Base-by-base conservation (phyloP, 2,888 invertebrate genomes). In the Orchesellides sinensis region DNA sequence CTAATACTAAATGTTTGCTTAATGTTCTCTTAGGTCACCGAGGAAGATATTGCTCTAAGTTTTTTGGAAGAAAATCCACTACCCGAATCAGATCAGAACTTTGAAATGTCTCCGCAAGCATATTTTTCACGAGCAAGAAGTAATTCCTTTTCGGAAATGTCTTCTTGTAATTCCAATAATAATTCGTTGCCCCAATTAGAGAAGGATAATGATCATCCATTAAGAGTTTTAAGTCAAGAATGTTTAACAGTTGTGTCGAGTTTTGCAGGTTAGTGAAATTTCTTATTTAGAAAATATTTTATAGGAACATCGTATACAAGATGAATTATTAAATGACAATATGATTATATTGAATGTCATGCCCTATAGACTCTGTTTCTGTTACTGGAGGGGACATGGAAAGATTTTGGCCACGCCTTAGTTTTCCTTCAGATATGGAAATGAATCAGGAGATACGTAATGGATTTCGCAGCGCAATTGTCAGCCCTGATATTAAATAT, bases 191-290 rank as follows among this genome's bases (percentile, higher is more conserved):
- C 84, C 2, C 75, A 68, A 27, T 17, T 77, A 6, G 87, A 88
- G 40, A 87, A 87, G 63, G 88, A 88, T 54, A 88, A 88, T 84
- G 95, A 95, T 89, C 97, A 97, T 92, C 97, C 97, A 0, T 91
- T 97, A 66, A 92, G 96, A 87, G 95, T 96, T 88, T 92, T 97
- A 52, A 97, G 97, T 89, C 96, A 96, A 91, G 96, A 97, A 91
- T 96, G 96, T 90, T 92, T 97, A 86, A 96, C 96, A 5, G 94
- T 96, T 21, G 96, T 96, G 8, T 96, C 97, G 35, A 96, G 96
- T 56, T 97, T 97, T 89, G 95, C 95, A 14, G 96, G 95, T 91
- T 23, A 56, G n/a, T 32, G n/a, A 27, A 52, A 10, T 12, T 14
- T 47, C 47, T 45, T 35, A 21, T 19, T 25, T 21, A 69, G 56